A percentile compares a stretch with the other conserved stretches of the same genome.
These are phyloP conservation scores for Blennius ocellaris DNA, from an alignment of 2,113 vertebrate species.

Conservation along the genomic window DNA sequence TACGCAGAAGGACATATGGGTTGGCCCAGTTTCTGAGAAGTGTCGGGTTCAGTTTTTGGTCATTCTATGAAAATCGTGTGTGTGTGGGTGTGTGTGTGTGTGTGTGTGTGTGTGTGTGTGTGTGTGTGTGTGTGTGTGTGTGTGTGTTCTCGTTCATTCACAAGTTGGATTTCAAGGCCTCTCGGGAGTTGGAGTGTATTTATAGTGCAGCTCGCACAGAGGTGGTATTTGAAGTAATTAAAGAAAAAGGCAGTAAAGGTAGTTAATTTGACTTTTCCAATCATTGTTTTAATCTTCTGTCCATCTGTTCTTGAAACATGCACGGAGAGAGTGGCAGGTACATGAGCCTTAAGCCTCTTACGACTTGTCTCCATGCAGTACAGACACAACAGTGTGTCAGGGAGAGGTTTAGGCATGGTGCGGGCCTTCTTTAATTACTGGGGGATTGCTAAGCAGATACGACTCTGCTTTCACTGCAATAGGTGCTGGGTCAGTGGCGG, in stretches of 20 bases:
- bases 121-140: conserved; percentile 19
- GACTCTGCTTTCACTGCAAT: conserved; percentile 61
- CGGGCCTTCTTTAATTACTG: conserved; percentile 82
- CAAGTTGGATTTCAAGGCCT: conserved; percentile 53
- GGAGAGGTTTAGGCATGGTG: conserved; percentile 82
- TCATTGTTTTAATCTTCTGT: conserved; percentile 58
- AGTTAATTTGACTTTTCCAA: conserved; percentile 74
- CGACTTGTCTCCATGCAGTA: conserved; percentile 69
- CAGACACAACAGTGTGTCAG: conserved; percentile 78
- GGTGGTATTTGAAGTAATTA: conserved; percentile 78
- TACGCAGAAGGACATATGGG: conserved; percentile 73
- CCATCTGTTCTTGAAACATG: conserved; percentile 29
- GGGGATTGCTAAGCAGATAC: conserved; percentile 76
- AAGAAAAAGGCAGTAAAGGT: conserved; percentile 70
- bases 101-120: conserved; percentile 22
- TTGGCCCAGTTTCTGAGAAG: conserved; percentile 77
- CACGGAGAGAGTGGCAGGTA: conserved; percentile 53
- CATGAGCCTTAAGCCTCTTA: conserved; percentile 81
- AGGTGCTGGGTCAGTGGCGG: conserved; percentile 74
- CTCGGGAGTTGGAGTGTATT: conserved; percentile 71
- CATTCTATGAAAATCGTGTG: conserved; percentile 39
- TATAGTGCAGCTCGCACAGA: conserved; percentile 67
- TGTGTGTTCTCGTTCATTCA: conserved; percentile 44
- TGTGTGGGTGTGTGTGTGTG: conserved; percentile 20
- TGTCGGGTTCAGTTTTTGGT: conserved; percentile 70